A percentile compares a stretch with the other conserved stretches of the same genome.
Conservation (phyloP, 2,888 invertebrate genomes). For the Temnothorax ravouxi region DNA sequence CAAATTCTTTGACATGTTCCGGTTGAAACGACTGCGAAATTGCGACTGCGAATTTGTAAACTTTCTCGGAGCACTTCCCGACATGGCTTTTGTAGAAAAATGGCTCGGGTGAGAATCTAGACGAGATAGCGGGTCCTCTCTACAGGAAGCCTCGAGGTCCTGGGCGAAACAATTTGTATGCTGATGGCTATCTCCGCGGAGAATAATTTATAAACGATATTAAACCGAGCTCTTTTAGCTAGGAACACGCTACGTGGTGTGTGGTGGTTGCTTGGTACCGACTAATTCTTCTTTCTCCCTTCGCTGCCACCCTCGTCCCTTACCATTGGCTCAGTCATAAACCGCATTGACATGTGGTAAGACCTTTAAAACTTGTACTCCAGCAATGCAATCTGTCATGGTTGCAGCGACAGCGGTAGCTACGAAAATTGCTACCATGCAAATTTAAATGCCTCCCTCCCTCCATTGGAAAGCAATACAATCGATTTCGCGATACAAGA, state of each 20-base stretch:
- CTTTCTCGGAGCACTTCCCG: background rate
- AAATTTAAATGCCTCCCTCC: constrained; percentile 61
- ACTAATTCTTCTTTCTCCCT: constrained; percentile 62
- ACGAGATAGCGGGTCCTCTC: constrained; percentile 62
- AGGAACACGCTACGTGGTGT: constrained; percentile 62
- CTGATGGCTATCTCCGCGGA: constrained; percentile 79
- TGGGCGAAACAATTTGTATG: constrained; percentile 80
- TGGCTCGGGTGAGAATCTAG: constrained; percentile 58
- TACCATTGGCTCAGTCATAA: constrained; percentile 4
- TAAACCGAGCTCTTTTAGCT: constrained; percentile 78
- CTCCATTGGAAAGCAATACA: constrained; percentile 41
- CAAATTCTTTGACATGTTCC: background rate
- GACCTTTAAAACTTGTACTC: constrained; percentile 68
- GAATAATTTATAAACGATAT: constrained; percentile 82
- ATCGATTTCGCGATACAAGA: constrained; percentile 49
- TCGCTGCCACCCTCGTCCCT: constrained; percentile 16
- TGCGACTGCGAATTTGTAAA: constrained; percentile 13
- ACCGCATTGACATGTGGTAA: constrained; percentile 22
- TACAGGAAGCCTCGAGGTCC: constrained; percentile 61
- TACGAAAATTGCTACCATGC: constrained; percentile 64
- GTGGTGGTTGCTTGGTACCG: constrained; percentile 68
- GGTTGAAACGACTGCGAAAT: constrained; percentile 1
- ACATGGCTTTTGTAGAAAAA: constrained; percentile 54
- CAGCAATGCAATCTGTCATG: constrained; percentile 67
- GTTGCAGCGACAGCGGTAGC: constrained; percentile 51